A percentile compares a stretch with the other conserved stretches of the same genome.
phyloP scores from a whole-genome alignment of 2,113 vertebrate genomes.

The Actenoides hombroni region DNA sequence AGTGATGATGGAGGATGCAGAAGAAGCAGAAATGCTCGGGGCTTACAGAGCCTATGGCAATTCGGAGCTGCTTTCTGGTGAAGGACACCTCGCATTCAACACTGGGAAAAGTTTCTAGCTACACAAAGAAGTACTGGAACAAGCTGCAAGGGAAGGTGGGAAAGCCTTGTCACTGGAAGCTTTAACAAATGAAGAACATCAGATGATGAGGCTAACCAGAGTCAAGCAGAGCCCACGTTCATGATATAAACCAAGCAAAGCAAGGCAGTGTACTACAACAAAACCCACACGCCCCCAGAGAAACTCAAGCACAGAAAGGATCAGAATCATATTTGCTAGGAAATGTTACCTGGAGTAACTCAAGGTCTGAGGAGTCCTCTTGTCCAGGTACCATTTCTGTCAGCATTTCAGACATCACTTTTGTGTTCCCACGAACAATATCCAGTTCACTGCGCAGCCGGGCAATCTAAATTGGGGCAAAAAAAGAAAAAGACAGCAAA shows the following conservation, averaged over 20 bases:
- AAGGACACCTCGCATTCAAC: not conserved
- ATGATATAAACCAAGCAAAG: not conserved
- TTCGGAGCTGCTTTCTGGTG: not conserved
- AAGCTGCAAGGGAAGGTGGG: not conserved
- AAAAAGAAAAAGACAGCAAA: not conserved
- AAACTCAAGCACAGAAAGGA: not conserved
- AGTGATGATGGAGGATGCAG: not conserved
- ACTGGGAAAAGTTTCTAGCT: not conserved
- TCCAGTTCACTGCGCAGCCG: conserved; percentile 94
- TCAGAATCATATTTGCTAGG: not conserved
- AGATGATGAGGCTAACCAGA: not conserved
- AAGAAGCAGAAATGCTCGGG: not conserved
- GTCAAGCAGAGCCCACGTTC: not conserved
- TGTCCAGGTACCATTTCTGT: conserved; percentile 98
- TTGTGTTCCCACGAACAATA: conserved; percentile 94
- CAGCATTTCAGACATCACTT: conserved; percentile 99
- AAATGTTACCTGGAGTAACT: conserved; percentile 87
- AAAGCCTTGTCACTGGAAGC: not conserved
- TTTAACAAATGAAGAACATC: not conserved
- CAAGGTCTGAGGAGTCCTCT: conserved; percentile 94
- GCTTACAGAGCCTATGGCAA: not conserved
- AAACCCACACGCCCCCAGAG: not conserved
- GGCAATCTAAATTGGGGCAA: conserved; percentile 79
- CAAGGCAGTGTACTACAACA: not conserved
- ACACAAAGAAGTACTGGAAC: not conserved